phyloP scores from a whole-genome alignment of 2,888 invertebrate genomes.

The Amaurobius ferox region DNA sequence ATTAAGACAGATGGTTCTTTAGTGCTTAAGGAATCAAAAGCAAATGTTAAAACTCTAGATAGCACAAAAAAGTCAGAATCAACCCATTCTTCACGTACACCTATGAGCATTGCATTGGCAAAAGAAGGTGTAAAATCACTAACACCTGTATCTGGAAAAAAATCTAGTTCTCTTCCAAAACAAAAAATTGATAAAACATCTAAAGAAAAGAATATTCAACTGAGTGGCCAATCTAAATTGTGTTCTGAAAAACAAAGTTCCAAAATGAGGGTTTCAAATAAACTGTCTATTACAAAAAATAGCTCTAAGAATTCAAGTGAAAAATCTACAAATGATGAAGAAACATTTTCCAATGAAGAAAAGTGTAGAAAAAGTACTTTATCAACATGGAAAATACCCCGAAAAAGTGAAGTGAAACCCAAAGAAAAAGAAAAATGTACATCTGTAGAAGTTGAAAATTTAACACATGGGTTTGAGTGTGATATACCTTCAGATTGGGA shows the following conservation, averaged over 20 bases:
- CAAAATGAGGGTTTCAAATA: too few relatives aligned
- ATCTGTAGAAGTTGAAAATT: too few relatives aligned
- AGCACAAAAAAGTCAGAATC: background rate
- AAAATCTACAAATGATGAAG: too few relatives aligned
- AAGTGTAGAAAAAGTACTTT: too few relatives aligned
- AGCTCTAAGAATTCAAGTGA: too few relatives aligned
- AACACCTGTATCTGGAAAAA: background rate
- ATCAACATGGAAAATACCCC: too few relatives aligned
- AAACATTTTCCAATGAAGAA: too few relatives aligned
- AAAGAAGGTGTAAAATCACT: background rate
- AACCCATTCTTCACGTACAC: background rate
- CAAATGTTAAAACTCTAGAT: background rate
- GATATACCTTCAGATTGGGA: too few relatives aligned
- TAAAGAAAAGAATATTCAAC: background rate
- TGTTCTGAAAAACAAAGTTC: background rate
- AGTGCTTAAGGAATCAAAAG: constrained; percentile 56
- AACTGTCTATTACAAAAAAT: too few relatives aligned
- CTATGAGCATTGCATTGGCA: constrained; percentile 10
- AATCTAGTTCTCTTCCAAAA: background rate
- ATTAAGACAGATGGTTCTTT: constrained; percentile 77
- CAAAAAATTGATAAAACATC: background rate
- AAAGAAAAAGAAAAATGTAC: too few relatives aligned
- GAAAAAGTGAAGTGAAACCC: too few relatives aligned
- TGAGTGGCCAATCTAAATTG: background rate
- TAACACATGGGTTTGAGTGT: too few relatives aligned